Evolutionary conservation across 64 coral and sea anemone species (phyloP), one percentile per base, ranked within the genome.

Genomic region (Dendronephthya gigantea): DNA sequence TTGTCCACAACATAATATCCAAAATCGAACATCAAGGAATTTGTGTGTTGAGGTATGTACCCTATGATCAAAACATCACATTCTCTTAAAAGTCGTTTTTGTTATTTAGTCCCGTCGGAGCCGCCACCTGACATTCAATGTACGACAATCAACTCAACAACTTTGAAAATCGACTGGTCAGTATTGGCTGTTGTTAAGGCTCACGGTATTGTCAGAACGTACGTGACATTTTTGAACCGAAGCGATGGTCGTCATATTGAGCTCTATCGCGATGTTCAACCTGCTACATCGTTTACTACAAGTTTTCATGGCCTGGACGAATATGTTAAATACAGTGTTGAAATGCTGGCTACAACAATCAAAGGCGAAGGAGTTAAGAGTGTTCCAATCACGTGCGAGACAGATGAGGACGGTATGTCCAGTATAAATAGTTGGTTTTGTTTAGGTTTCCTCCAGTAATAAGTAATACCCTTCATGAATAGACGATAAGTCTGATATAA

Each of bases 401-500:
- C 93, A 2, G 93, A 92, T 48, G 62, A 95, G 40, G 93, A 95
- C 87, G 90, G 93, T 95, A 92, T 40, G 11, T 45, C 41, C 41
- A 45, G 41, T 45, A 45, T 45, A 45, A 45, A 45, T 45, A 45
- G 13, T 48, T 33, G 27, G 11, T 32, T 9, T 4, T 12, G 12
- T n/a, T 30, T 68, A 25, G 1, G 68, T 83, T 8, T 68, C 59
- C 45, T 16, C n/a, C n/a, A n/a, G n/a, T n/a, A n/a, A n/a, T n/a
- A n/a, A n/a, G n/a, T n/a, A n/a, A n/a, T n/a, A n/a, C n/a, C n/a
- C n/a, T n/a, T n/a, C n/a, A n/a, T n/a, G n/a, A n/a, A n/a, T n/a
- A n/a, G n/a, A n/a, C n/a, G n/a, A n/a, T n/a, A n/a, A n/a, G n/a
- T n/a, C n/a, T n/a, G n/a, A n/a, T n/a, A n/a, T n/a, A n/a, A n/a